Base-by-base conservation (phyloP, 2,113 vertebrate genomes). In the Paracyprichromis sp. region DNA sequence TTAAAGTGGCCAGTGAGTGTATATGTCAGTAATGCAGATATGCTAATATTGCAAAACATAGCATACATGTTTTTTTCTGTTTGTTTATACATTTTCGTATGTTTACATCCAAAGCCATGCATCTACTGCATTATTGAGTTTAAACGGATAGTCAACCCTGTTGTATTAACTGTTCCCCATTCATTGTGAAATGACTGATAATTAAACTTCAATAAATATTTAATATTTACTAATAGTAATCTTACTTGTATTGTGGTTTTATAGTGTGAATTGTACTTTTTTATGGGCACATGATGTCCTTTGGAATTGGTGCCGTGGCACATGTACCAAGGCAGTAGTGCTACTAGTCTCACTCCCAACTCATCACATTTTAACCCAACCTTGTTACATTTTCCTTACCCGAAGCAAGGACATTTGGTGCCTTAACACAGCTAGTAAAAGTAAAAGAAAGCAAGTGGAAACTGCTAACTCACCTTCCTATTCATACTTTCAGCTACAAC, bases 191-290 rank as follows among this genome's bases (percentile, higher is more conserved):
- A 4, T 45, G 40, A 73, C 8, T 45, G 38, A 71, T 71, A 43
- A 43, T 24, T 71, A 43, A 73, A 45, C 69, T 73, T 24, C 12
- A 73, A 24, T 17, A 45, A 10, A 17, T 17, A 73, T 9, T 53
- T 73, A 73, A 45, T 26, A 45, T 73, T 45, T 73, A 26, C 21
- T 73, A 2, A 26, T 45, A 17, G 21, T 9, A 71, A 43, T 26
- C 36, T 73, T 26, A 0, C 13, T 45, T 16, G 1, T 43, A 4
- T 71, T 4, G 12, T 4, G 12, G 2, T 26, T 73, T 45, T 26
- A 73, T 73, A 45, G 13, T 36, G 9, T 36, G 59, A 19, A 36
- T 63, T n/a, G 0, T 36, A 63, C n/a, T 24, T 43, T 69, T 43
- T 71, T 43, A 24, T 73, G 8, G 40, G 13, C 21, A 73, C 38